Evolutionary conservation across 2,888 invertebrate species (phyloP).

Genomic region (Drosophila kambysellisi): DNA sequence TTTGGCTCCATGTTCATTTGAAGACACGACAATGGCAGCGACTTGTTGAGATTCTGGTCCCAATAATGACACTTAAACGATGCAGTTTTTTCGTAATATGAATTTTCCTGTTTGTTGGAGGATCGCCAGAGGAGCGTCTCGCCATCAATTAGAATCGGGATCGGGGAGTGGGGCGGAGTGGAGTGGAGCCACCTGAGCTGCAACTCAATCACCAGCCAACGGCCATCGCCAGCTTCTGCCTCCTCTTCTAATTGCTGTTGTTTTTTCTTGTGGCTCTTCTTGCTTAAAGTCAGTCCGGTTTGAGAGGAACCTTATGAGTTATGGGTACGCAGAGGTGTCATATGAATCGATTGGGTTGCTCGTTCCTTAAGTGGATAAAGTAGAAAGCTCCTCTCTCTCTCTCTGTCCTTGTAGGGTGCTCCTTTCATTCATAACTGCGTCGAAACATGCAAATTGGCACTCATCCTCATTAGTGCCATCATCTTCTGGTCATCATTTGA

Average conservation of each 20-base stretch:
- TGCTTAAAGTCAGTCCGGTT: slow-evolving; percentile 32
- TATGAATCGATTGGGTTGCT: slow-evolving; percentile 31
- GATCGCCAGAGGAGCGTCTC: slow-evolving; percentile 54
- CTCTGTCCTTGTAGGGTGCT: slow-evolving; percentile 31
- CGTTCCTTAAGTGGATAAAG: slow-evolving; percentile 36
- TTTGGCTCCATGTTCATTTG: slow-evolving; percentile 34
- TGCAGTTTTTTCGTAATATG: slow-evolving; percentile 78
- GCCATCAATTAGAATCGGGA: slow-evolving; percentile 67
- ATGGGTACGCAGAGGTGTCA: slow-evolving; percentile 58
- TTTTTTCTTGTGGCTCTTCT: slow-evolving; percentile 50
- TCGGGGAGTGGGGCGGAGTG: slow-evolving; percentile 1
- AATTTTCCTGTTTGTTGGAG: slow-evolving; percentile 72
- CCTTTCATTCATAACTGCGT: slow-evolving; percentile 28
- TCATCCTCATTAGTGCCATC: slow-evolving; percentile 32
- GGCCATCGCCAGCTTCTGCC: slow-evolving; percentile 65
- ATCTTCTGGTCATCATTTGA: slow-evolving; percentile 19
- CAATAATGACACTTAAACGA: slow-evolving; percentile 80
- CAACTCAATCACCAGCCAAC: slow-evolving; percentile 70
- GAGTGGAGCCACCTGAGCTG: slow-evolving; percentile 66
- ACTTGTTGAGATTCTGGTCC: slow-evolving; percentile 78
- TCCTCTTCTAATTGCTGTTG: slow-evolving; percentile 68
- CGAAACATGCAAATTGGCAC: slow-evolving; percentile 60
- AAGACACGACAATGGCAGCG: slow-evolving; percentile 58
- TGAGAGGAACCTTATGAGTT: slow-evolving; percentile 53
- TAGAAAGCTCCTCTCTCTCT: slow-evolving; percentile 55